Conservation (phyloP, 1,140 invertebrate species). For the Euborellia annulipes region DNA sequence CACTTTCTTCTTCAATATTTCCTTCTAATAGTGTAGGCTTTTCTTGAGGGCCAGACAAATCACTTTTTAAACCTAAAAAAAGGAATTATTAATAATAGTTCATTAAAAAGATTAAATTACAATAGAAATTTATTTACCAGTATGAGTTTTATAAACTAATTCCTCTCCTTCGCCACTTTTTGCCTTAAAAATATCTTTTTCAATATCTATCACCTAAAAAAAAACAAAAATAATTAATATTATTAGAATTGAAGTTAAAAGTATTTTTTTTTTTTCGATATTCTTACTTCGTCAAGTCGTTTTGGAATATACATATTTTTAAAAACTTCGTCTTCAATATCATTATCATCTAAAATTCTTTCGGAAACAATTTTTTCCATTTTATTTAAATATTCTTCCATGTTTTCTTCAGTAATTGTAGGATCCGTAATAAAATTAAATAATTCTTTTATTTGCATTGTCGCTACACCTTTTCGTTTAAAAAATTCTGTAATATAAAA, state of each 20-base stretch:
- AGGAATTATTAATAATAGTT: too few species aligned
- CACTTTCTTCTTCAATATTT: conserved; percentile 21
- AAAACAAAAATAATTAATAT: conserved; percentile 4
- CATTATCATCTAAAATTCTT: conserved; percentile 38
- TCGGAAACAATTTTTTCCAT: conserved; percentile 34
- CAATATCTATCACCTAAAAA: conserved; percentile 66
- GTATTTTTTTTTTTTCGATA: conserved; percentile 3
- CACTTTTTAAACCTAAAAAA: conserved; percentile 56
- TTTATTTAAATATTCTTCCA: conserved; percentile 59
- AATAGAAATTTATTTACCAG: neutral
- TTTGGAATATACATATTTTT: conserved; percentile 90
- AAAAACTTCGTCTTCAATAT: conserved; percentile 70
- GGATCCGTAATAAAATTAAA: conserved; percentile 95
- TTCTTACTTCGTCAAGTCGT: conserved; percentile 67
- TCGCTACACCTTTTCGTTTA: conserved; percentile 69
- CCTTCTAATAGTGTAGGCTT: conserved; percentile 26
- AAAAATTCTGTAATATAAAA: conserved; percentile 70
- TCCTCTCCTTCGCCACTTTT: conserved; percentile 57
- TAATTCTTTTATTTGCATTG: conserved; percentile 77
- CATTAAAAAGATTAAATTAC: too few species aligned
- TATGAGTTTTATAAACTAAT: conserved; percentile 65
- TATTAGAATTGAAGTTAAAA: conserved; percentile 4
- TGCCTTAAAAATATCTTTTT: conserved; percentile 68
- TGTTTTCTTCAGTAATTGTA: conserved; percentile 63
- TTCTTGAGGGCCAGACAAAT: conserved; percentile 52